Evolutionary conservation across 2,113 vertebrate species (phyloP), one percentile per base, ranked within the genome.

Genomic region (Laticauda colubrina): DNA sequence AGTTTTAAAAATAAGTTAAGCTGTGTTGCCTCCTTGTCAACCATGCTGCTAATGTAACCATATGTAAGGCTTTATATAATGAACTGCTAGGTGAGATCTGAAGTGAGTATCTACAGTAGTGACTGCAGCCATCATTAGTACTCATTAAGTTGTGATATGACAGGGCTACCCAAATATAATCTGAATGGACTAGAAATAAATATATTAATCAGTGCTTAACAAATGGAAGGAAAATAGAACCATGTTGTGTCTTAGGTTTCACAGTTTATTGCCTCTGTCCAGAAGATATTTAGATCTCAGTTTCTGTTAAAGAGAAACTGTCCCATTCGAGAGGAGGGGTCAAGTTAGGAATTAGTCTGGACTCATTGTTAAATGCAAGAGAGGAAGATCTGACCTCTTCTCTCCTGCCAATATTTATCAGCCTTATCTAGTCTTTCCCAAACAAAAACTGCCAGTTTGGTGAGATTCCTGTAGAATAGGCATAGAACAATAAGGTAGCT

Each of bases 1-100:
- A 96, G 96, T 96, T 97, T 96, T 92, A 97, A 96, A 97, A 97
- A 95, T 95, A 96, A 95, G 95, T 96, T 95, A 96, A 97, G 96
- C 95, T 87, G 15, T 96, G 96, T 96, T 97, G 96, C 96, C 93
- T 95, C 96, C 96, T 97, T 96, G 95, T 97, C 97, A 97, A 96
- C 96, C 93, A 95, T 57, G 91, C 93, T 89, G 94, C 94, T 94
- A 97, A 97, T 97, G 96, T 96, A 96, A 96, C 95, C 96, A 93
- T 95, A 94, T 93, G 91, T 95, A 96, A 96, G 97, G 94, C 75
- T 93, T 94, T 94, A 93, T 90, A 93, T 94, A 96, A 97, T 48
- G 93, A 95, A 96, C 95, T 91, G 88, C 94, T 96, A 90, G 96
- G 92, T 89, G 57, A 93, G 94, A 95, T 81, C 51, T 93, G 2